Conservation (phyloP, 2,888 invertebrate species). For the Folsomia manolachei region DNA sequence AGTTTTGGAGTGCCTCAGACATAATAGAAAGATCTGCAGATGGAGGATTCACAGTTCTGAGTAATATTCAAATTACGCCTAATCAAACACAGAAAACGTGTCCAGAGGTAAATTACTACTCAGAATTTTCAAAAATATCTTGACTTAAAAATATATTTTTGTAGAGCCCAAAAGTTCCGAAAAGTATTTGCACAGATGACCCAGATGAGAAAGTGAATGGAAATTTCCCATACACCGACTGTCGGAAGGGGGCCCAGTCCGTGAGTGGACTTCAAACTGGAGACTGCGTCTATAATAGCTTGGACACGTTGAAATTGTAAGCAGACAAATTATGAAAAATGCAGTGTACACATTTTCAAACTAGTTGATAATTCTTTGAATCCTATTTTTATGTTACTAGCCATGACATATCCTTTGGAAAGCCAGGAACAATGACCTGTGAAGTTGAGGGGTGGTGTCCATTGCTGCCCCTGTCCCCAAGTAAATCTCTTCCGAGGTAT, state of each 20-base stretch:
- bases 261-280: conserved; percentile 42
- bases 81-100: conserved; percentile 42
- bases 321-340: too few relatives aligned
- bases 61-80: conserved; percentile 38
- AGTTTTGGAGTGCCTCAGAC: conserved; percentile 42
- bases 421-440: conserved; percentile 40
- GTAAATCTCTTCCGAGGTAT: conserved; percentile 37
- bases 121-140: neutral
- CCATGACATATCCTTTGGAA: conserved; percentile 40
- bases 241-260: conserved; percentile 36
- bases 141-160: neutral
- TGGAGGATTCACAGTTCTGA: conserved; percentile 43
- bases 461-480: conserved; percentile 33
- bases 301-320: conserved; percentile 43
- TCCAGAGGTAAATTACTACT: conserved; percentile 28
- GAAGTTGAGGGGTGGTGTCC: conserved; percentile 45
- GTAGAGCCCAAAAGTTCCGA: conserved; percentile 42
- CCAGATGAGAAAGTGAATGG: conserved; percentile 12
- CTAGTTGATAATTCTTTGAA: neutral
- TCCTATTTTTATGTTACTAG: conserved; percentile 17
- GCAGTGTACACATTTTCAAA: too few relatives aligned
- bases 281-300: conserved; percentile 35
- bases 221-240: conserved; percentile 32
- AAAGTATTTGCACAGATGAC: conserved; percentile 35
- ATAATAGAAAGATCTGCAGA: conserved; percentile 39